Percentiles rank a stretch among this genome's conserved stretches.
These are phyloP conservation scores for Nyctibius grandis DNA, from an alignment of 2,797 vertebrate species.

Conservation along the genomic window DNA sequence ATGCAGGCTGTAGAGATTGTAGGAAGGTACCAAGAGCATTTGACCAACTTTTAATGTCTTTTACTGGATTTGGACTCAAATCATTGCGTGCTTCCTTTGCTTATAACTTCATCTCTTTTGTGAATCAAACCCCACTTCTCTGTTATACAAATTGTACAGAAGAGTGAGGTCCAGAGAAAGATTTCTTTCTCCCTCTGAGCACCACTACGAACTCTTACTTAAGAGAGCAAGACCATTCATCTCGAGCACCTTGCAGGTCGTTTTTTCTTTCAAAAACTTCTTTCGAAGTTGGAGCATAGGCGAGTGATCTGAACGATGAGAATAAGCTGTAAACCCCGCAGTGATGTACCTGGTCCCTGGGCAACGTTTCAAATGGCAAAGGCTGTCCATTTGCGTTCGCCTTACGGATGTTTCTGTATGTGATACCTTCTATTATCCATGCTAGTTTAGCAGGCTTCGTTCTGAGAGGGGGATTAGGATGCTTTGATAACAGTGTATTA, in stretches of 20 bases:
- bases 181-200: background rate
- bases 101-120: background rate
- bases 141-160: background rate
- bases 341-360: background rate
- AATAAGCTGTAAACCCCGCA: background rate
- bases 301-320: background rate
- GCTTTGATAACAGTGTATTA: background rate
- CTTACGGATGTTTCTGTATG: background rate
- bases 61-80: background rate
- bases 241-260: background rate
- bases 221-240: conserved; percentile 7
- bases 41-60: background rate
- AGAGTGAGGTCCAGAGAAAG: background rate
- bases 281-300: background rate
- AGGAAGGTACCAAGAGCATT: background rate
- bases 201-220: background rate
- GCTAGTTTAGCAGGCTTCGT: background rate
- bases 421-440: background rate
- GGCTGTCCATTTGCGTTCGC: fast-evolving
- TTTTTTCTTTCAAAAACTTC: conserved; percentile 25
- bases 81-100: background rate
- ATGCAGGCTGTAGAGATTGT: background rate
- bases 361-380: background rate
- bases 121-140: conserved; percentile 19
- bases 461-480: background rate